Percentiles rank a stretch among this genome's conserved stretches.
Evolutionary conservation across 23 tunicate genomes (phyloP).

Genomic region (Pegea sp.): DNA sequence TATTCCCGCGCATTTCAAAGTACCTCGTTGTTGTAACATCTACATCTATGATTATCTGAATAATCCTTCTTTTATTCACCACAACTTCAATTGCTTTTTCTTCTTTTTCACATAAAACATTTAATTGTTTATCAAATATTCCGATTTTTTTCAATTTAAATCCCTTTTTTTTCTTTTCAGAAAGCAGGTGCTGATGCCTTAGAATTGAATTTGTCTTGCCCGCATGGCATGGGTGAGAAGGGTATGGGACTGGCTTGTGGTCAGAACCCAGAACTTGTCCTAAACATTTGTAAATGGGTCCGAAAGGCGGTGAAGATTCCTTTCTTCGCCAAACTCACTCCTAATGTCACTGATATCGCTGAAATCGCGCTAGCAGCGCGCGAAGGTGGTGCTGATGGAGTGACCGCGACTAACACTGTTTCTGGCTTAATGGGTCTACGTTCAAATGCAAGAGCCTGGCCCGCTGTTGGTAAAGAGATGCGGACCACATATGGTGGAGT

Average conservation of each 20-base stretch:
- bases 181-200: slow-evolving; percentile 92
- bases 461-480: slow-evolving; percentile 56
- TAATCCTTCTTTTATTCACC: no score
- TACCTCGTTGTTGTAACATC: no score
- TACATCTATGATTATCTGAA: no score
- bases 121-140: no score
- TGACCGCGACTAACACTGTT: slow-evolving; percentile 97
- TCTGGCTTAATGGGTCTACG: slow-evolving; percentile 94
- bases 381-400: slow-evolving; percentile 97
- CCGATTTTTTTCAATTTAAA: no score
- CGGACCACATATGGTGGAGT: slow-evolving; percentile 97
- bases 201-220: slow-evolving; percentile 93
- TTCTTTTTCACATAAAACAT: no score
- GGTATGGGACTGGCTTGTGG: slow-evolving; percentile 99
- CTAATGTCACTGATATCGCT: slow-evolving; percentile 85
- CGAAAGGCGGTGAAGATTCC: slow-evolving; percentile 67
- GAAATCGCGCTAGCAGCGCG: slow-evolving; percentile 85
- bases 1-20: no score
- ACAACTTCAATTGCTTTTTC: no score
- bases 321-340: slow-evolving; percentile 96
- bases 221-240: slow-evolving; percentile 99
- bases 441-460: slow-evolving; percentile 80
- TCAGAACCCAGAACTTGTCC: slow-evolving; percentile 83
- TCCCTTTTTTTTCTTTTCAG: slow-evolving; percentile 13
- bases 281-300: slow-evolving; percentile 89